Evolutionary conservation across 2,113 vertebrate species (phyloP).

Genomic region (Ptyas mucosa): DNA sequence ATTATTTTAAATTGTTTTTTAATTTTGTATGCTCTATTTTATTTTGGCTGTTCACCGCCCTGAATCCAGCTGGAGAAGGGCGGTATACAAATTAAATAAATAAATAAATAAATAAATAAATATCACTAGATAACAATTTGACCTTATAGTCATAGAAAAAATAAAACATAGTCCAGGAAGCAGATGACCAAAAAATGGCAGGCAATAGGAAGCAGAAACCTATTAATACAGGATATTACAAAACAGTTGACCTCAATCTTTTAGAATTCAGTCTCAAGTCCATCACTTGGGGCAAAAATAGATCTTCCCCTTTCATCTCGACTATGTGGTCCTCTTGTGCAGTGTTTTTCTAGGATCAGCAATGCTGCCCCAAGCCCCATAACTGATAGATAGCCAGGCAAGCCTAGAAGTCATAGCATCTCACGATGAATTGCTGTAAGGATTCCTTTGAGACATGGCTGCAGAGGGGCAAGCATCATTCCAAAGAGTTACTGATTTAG

Average conservation of each 20-base stretch:
- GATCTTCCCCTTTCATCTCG: neutral
- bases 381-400: neutral
- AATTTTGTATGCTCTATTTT: too few species aligned
- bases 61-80: too few species aligned
- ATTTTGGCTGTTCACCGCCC: too few species aligned
- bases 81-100: too few species aligned
- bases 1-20: too few species aligned
- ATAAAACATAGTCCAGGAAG: constrained; percentile 14
- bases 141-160: constrained; percentile 6
- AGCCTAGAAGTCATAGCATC: neutral
- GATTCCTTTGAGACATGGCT: neutral
- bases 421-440: neutral
- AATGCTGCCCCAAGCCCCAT: neutral
- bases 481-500: neutral
- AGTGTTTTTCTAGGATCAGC: neutral
- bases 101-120: too few species aligned
- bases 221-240: neutral
- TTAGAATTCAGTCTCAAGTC: neutral
- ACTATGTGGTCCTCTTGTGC: neutral
- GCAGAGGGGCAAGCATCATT: neutral
- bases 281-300: neutral
- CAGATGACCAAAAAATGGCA: constrained; percentile 12
- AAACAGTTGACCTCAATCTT: neutral
- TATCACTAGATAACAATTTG: constrained; percentile 14
- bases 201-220: neutral